Percentiles rank a stretch among this genome's conserved stretches.
These are phyloP conservation scores for Megalurothrips usitatus DNA, from an alignment of 2,888 invertebrate genomes.

Conservation along the genomic window DNA sequence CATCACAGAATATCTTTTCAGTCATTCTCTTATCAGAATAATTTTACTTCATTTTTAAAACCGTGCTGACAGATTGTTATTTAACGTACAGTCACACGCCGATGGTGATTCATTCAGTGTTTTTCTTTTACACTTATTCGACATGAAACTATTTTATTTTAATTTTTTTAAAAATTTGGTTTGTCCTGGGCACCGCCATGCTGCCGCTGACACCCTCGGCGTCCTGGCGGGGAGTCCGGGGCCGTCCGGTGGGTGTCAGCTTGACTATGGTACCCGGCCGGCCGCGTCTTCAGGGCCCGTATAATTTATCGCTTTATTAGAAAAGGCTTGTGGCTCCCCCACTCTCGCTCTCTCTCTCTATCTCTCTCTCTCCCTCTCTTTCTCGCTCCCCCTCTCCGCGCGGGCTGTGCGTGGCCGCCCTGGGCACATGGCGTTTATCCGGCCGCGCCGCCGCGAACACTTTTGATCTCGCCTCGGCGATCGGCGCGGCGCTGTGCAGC, in stretches of 20 bases:
- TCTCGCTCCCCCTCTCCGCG: neutral
- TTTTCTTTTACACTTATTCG: too few relatives aligned
- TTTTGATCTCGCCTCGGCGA: slow-evolving; percentile 4
- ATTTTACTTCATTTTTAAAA: too few relatives aligned
- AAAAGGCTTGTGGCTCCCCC: slow-evolving; percentile 9
- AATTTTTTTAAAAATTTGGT: too few relatives aligned
- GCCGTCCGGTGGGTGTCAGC: neutral
- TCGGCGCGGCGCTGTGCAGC: slow-evolving; percentile 12
- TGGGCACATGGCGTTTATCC: slow-evolving; percentile 8
- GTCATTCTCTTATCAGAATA: too few relatives aligned
- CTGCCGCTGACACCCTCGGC: too few relatives aligned
- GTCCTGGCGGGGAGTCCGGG: too few relatives aligned
- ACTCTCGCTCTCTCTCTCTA: neutral
- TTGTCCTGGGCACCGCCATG: too few relatives aligned
- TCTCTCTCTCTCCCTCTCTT: neutral
- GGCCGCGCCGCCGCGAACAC: neutral
- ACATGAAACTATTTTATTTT: too few relatives aligned
- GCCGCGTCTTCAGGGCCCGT: neutral
- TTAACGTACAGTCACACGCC: too few relatives aligned
- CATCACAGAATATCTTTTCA: too few relatives aligned
- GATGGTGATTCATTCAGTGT: too few relatives aligned
- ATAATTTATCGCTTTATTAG: slow-evolving; percentile 27
- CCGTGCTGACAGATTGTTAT: too few relatives aligned
- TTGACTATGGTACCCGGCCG: neutral
- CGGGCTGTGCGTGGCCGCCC: neutral